A percentile compares a stretch with the other conserved stretches of the same genome.
Conservation (phyloP, 2,888 invertebrate species). For the Cenopis cana region DNA sequence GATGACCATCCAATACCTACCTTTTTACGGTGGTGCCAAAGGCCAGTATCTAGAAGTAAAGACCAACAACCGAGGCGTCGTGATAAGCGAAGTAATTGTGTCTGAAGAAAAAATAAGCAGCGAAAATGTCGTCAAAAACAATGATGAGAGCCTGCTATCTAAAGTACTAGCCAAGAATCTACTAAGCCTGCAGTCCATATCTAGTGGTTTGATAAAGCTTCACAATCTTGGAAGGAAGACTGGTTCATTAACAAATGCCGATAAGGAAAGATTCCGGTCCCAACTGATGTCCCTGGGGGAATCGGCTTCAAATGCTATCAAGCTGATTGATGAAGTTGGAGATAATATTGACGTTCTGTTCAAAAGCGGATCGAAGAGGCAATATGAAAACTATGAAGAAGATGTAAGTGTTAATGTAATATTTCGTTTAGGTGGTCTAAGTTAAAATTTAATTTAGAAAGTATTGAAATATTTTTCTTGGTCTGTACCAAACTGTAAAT, state of each 20-base stretch:
- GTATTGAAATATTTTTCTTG: too few relatives aligned
- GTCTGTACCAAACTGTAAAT: too few relatives aligned
- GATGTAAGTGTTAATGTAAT: slow-evolving; percentile 63
- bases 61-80: slow-evolving; percentile 80
- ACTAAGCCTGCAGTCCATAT: slow-evolving; percentile 84
- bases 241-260: slow-evolving; percentile 81
- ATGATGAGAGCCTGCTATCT: slow-evolving; percentile 70
- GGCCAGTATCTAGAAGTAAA: slow-evolving; percentile 88
- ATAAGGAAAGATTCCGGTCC: slow-evolving; percentile 84
- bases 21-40: slow-evolving; percentile 90
- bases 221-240: slow-evolving; percentile 86
- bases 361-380: slow-evolving; percentile 65
- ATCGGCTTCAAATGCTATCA: slow-evolving; percentile 84
- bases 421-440: too few relatives aligned
- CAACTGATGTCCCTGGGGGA: slow-evolving; percentile 84
- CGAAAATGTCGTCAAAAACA: slow-evolving; percentile 72
- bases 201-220: slow-evolving; percentile 84
- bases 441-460: not conserved
- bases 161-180: slow-evolving; percentile 83
- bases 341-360: slow-evolving; percentile 79
- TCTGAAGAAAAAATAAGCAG: slow-evolving; percentile 75
- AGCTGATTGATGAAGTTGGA: slow-evolving; percentile 82
- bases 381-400: slow-evolving; percentile 60
- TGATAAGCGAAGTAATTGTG: slow-evolving; percentile 79
- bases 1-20: slow-evolving; percentile 75